A percentile compares a stretch with the other conserved stretches of the same genome.
These are phyloP conservation scores for Isoperla grammatica DNA, from an alignment of 2,888 invertebrate species.

Conservation along the genomic window DNA sequence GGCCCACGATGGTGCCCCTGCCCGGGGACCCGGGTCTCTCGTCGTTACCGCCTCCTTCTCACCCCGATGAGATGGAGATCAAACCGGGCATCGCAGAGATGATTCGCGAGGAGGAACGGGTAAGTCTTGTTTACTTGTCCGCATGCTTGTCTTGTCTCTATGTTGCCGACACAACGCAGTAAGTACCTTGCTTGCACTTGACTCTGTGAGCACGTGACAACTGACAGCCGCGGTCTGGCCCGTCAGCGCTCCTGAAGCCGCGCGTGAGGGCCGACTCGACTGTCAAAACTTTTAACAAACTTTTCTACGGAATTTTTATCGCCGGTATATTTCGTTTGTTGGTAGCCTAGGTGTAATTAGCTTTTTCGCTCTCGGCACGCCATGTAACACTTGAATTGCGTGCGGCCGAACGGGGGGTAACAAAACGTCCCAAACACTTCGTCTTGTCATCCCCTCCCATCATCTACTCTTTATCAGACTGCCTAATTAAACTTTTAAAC, in stretches of 20 bases:
- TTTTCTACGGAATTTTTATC: too few relatives aligned
- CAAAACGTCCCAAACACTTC: too few relatives aligned
- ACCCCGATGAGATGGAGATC: constrained; percentile 77
- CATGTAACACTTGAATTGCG: too few relatives aligned
- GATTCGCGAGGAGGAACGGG: constrained; percentile 95
- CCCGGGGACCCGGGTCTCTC: constrained; percentile 23
- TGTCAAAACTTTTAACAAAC: too few relatives aligned
- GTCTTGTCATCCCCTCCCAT: too few relatives aligned
- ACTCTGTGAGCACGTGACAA: not conserved
- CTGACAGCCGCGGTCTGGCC: not conserved
- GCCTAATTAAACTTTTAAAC: too few relatives aligned
- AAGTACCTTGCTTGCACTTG: not conserved
- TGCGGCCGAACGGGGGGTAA: too few relatives aligned
- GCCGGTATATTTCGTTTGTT: too few relatives aligned
- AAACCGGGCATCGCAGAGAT: constrained; percentile 93
- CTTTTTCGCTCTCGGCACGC: too few relatives aligned
- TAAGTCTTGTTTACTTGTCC: constrained; percentile 51
- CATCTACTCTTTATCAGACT: too few relatives aligned
- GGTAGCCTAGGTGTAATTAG: too few relatives aligned
- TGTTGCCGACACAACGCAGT: not conserved
- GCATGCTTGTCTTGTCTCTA: not conserved
- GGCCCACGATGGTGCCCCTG: constrained; percentile 22
- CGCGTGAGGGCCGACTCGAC: not conserved
- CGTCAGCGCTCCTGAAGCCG: not conserved
- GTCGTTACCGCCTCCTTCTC: constrained; percentile 34